Conservation (phyloP, 2,797 vertebrate genomes). For the Phataginus tricuspis region DNA sequence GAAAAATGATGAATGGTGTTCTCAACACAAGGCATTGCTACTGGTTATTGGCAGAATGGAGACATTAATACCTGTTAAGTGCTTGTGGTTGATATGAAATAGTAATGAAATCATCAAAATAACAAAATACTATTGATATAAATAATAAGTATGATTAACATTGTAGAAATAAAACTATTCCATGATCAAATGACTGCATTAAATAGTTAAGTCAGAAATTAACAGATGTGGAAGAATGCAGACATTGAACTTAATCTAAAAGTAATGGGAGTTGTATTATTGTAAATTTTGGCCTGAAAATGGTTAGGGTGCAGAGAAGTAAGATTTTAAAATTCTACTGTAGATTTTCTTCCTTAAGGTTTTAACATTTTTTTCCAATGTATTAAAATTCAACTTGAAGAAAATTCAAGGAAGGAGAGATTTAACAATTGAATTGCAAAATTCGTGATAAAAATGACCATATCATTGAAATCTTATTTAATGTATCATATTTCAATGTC, state of each 20-base stretch:
- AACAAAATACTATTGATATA: neutral
- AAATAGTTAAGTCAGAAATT: slow-evolving; percentile 6
- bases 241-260: neutral
- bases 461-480: neutral
- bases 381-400: slow-evolving; percentile 1
- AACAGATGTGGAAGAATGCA: neutral
- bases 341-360: neutral
- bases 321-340: slow-evolving; percentile 4
- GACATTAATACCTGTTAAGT: neutral
- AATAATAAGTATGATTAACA: neutral
- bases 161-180: neutral
- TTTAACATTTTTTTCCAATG: neutral
- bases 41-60: neutral
- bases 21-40: neutral
- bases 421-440: neutral
- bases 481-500: neutral
- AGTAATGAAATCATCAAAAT: neutral
- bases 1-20: neutral
- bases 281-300: neutral
- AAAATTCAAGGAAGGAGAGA: neutral
- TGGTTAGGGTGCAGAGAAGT: neutral
- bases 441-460: neutral
- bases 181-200: neutral
- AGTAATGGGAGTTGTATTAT: neutral
- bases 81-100: neutral